phyloP scores from a whole-genome alignment of 2,113 vertebrate species.

The Egretta garzetta region DNA sequence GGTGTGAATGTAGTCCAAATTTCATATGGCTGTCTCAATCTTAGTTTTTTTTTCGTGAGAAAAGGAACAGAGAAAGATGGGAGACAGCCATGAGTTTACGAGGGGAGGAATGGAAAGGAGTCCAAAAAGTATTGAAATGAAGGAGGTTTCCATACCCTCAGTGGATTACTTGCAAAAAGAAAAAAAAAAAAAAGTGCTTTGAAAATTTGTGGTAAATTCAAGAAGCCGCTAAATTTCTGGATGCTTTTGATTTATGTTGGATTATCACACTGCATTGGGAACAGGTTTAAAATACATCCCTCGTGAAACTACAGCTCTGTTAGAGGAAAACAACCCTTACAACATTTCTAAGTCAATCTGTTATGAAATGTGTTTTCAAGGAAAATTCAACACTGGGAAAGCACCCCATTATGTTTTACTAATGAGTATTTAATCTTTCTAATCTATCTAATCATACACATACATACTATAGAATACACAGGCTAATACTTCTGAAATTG shows the following conservation, averaged over 20 bases:
- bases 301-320: not conserved
- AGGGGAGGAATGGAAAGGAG: not conserved
- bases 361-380: conserved; percentile 14
- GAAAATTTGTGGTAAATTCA: conserved; percentile 24
- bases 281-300: conserved; percentile 1
- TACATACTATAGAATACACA: conserved; percentile 15
- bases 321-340: conserved; percentile 1
- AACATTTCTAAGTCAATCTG: conserved; percentile 2
- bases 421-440: conserved; percentile 67
- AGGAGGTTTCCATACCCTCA: not conserved
- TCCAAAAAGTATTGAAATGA: not conserved
- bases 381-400: not conserved
- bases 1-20: not conserved
- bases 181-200: not conserved
- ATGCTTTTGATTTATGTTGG: not conserved
- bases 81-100: not conserved
- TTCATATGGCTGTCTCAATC: not conserved
- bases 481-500: conserved; percentile 63
- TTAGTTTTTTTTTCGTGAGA: not conserved
- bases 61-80: not conserved
- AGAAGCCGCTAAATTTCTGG: not conserved
- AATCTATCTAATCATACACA: conserved; percentile 68
- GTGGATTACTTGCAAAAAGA: not conserved
- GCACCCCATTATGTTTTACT: conserved; percentile 56
- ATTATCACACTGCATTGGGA: not conserved